A percentile compares a stretch with the other conserved stretches of the same genome.
Conservation (phyloP, 2,888 invertebrate species). For the Limnephilus lunatus region DNA sequence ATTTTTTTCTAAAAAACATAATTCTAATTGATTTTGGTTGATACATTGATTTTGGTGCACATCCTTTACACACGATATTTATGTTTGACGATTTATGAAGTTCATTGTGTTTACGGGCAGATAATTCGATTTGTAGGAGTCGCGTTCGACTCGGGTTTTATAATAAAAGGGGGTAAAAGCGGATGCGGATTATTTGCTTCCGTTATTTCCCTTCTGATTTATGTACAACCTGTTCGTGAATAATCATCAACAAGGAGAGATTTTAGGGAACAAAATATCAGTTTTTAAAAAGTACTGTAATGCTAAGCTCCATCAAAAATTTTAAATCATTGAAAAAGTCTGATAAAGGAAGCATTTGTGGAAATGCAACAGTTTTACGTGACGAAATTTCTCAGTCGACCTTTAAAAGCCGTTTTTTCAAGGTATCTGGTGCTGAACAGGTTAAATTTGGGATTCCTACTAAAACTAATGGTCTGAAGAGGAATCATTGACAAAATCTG, state of each 20-base stretch:
- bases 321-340: too few species aligned
- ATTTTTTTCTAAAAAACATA: too few species aligned
- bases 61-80: slow-evolving; percentile 32
- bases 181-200: slow-evolving; percentile 4
- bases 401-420: too few species aligned
- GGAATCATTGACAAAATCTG: too few species aligned
- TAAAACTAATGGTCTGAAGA: too few species aligned
- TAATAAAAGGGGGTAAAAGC: slow-evolving; percentile 4
- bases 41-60: background rate
- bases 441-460: too few species aligned
- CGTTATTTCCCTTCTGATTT: background rate
- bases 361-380: too few species aligned
- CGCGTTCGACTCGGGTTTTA: slow-evolving; percentile 17
- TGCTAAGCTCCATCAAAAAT: background rate
- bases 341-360: too few species aligned
- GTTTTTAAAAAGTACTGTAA: background rate
- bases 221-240: background rate
- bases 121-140: slow-evolving; percentile 61
- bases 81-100: slow-evolving; percentile 64
- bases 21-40: too few species aligned
- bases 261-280: background rate
- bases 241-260: background rate
- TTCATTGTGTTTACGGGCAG: slow-evolving; percentile 63
- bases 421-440: too few species aligned
- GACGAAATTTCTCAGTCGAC: too few species aligned